Percentiles rank a stretch among this genome's conserved stretches.
Conservation (phyloP, 1,140 invertebrate genomes). For the Arion vulgaris region DNA sequence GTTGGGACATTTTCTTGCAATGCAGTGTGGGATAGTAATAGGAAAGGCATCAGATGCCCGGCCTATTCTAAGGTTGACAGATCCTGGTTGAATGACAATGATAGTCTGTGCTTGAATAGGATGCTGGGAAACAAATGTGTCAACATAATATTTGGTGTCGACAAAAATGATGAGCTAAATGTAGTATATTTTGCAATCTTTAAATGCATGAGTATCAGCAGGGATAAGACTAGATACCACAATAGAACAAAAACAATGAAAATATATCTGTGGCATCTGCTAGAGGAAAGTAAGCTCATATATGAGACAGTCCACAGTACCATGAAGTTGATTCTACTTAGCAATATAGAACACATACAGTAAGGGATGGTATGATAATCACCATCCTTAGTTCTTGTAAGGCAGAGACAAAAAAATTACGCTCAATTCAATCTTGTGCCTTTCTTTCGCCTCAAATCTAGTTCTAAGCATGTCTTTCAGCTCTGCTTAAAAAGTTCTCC, state of each 20-base stretch:
- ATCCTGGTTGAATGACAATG: slow-evolving; percentile 96
- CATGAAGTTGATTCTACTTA: too few relatives aligned
- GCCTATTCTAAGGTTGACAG: slow-evolving; percentile 89
- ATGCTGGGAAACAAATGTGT: slow-evolving; percentile 42
- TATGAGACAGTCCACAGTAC: too few relatives aligned
- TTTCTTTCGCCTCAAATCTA: too few relatives aligned
- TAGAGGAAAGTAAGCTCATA: too few relatives aligned
- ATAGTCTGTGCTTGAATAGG: slow-evolving; percentile 72
- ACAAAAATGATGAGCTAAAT: background rate
- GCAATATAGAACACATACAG: too few relatives aligned
- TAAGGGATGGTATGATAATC: too few relatives aligned
- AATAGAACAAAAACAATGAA: background rate
- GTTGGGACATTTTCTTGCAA: slow-evolving; percentile 78
- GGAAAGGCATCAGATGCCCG: slow-evolving; percentile 91
- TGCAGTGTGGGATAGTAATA: slow-evolving; percentile 86
- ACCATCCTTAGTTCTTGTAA: too few relatives aligned
- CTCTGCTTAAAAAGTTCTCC: too few relatives aligned
- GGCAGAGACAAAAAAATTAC: too few relatives aligned
- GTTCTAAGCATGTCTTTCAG: too few relatives aligned
- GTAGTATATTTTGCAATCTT: background rate
- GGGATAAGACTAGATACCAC: background rate
- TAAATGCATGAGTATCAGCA: background rate
- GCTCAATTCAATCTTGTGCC: too few relatives aligned
- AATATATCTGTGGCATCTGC: background rate
- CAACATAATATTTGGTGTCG: too few relatives aligned